Evolutionary conservation across 2,888 invertebrate species (phyloP).

Genomic region (Andrena haemorrhoa): DNA sequence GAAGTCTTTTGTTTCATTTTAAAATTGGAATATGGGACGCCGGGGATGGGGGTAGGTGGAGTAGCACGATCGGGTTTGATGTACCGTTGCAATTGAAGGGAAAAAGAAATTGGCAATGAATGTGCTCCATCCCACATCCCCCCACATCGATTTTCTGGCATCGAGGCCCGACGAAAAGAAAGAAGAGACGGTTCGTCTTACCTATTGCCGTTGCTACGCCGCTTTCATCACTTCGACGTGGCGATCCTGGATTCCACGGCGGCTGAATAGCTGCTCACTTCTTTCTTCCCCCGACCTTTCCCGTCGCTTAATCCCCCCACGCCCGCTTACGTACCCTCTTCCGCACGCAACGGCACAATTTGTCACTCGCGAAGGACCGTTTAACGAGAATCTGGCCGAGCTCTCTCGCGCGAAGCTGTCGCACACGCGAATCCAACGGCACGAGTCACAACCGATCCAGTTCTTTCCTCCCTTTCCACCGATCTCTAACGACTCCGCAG

Average conservation of each 20-base stretch:
- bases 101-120: conserved; percentile 59
- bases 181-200: conserved; percentile 48
- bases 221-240: conserved; percentile 52
- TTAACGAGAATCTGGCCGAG: conserved; percentile 48
- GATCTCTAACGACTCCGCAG: conserved; percentile 16
- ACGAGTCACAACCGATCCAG: conserved; percentile 14
- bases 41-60: background rate
- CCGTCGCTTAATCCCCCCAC: conserved; percentile 17
- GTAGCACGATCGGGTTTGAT: conserved; percentile 29
- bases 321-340: conserved; percentile 10
- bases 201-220: conserved; percentile 60
- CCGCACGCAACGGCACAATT: conserved; percentile 56
- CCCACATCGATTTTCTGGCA: conserved; percentile 51
- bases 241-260: conserved; percentile 16
- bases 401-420: conserved; percentile 25
- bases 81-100: conserved; percentile 40
- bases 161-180: conserved; percentile 39
- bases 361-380: conserved; percentile 59
- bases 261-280: conserved; percentile 23
- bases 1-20: background rate
- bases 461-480: background rate
- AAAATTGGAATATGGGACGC: conserved; percentile 23
- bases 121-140: conserved; percentile 11
- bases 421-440: conserved; percentile 42
- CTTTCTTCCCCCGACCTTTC: conserved; percentile 9